Base-by-base conservation (phyloP, 2,797 vertebrate genomes). In the Urophycis tenuis region DNA sequence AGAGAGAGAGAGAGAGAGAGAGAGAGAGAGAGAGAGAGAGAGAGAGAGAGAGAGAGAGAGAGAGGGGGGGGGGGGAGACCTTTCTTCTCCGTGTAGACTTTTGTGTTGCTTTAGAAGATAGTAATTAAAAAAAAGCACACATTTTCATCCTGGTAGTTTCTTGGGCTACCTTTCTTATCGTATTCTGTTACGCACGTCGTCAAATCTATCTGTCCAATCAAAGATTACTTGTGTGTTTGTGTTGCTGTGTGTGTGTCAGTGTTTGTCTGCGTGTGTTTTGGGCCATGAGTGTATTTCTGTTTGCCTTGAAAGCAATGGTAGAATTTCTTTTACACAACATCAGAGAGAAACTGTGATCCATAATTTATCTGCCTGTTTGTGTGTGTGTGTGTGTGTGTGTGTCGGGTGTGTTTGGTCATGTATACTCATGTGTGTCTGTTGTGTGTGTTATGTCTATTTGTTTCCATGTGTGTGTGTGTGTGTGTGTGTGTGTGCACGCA, bases 341-440 rank as follows among this genome's bases (percentile, higher is more conserved):
- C 75, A 85, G 73, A 85, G 81, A 31, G 72, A 67, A 79, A 69
- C 83, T 86, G 72, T 84, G 87, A 89, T 87, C 49, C 81, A 90
- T 83, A 89, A 91, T 88, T 77, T 76, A 83, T 89, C 80, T 79
- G 35, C 25, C 77, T 77, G 75, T 81, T 49, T 76, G 11, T 45
- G 32, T 32, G 0, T 71, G 81, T 29, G 53, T 36, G 78, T 31
- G 75, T 36, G 15, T 31, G 75, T 36, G 12, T 35, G 74, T 74
- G 75, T 73, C 79, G n/a, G 74, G 73, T 74, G 41, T 74, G 41
- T 74, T 10, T 73, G 35, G 7, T 11, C 6, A 17, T 33, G 41
- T 53, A 15, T n/a, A 32, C 36, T 6, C 10, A 10, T 39, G 36
- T 39, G 36, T 39, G 36, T 39, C 5, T 39, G 36, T 39, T 39